Evolutionary conservation across 2,888 invertebrate species (phyloP), one percentile per base, ranked within the genome.

Genomic region (Sycophila texana): DNA sequence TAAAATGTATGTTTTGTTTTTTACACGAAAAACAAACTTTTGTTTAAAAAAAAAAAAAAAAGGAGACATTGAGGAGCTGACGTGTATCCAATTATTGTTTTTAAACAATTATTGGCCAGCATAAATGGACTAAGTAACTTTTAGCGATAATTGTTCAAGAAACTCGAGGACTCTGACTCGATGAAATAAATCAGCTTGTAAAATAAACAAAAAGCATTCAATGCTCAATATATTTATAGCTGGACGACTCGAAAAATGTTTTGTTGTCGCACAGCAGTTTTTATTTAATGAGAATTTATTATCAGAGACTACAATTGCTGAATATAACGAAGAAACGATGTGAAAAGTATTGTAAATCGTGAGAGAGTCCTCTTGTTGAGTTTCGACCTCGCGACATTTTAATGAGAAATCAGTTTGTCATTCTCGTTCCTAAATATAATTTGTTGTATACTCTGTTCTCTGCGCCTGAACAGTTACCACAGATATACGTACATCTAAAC

Each of bases 71-170:
- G 51, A 39, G 39, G 20, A 71, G 58, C 18, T 49, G 63, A 63
- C 30, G 47, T 77, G 57, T 22, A 26, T 60, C 65, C 68, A 61
- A 77, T 73, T 70, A 58, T 61, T 77, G 51, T 68, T 74, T 57
- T 30, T 26, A 58, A 60, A 13, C 53, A 77, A 74, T 71, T 47
- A 81, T 77, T 75, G 71, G 81, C 81, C 75, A 77, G 72, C 74
- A 77, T 65, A 81, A 76, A 81, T 67, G 74, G 74, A 74, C 67
- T 77, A 81, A 81, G 77, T 81, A 78, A 80, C 77, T 77, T 81
- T 61, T 81, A 78, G 74, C 78, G 58, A 75, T 75, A 74, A 80
- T 78, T 70, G 47, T 61, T 20, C 47, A 65, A 26, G 71, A 81
- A 75, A 78, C 78, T 81, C 68, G 77, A 72, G 63, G 74, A 71